Conservation (phyloP, 37 sponge, comb jelly and placozoan genomes). For the Ephydatia muelleri region DNA sequence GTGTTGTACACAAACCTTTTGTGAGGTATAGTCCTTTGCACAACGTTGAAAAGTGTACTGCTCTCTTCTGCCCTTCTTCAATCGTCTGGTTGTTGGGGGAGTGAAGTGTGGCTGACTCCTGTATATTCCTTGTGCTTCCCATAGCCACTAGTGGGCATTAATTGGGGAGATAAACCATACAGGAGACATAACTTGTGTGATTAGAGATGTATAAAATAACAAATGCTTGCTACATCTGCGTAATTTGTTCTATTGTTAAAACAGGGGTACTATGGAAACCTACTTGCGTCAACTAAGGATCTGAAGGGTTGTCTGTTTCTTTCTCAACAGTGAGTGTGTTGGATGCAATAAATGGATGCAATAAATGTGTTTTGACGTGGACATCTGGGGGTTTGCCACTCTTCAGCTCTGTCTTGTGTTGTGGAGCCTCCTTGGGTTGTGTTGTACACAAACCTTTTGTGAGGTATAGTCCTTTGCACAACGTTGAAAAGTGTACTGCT, state of each 20-base stretch:
- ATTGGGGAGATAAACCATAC: constrained; percentile 30
- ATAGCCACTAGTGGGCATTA: constrained; percentile 16
- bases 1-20: not conserved
- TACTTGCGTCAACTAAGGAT: too few relatives aligned
- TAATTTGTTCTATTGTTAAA: too few relatives aligned
- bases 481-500: too few relatives aligned
- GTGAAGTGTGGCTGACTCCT: constrained; percentile 12
- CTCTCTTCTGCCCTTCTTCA: not conserved
- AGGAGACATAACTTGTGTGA: not conserved
- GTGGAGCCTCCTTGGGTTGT: not conserved
- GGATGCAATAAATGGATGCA: too few relatives aligned
- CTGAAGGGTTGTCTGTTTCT: too few relatives aligned
- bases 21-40: not conserved
- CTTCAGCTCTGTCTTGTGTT: not conserved
- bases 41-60: too few relatives aligned
- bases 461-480: not conserved
- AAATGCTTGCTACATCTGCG: too few relatives aligned
- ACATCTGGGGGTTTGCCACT: not conserved
- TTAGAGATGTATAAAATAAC: too few relatives aligned
- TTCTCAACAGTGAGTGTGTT: too few relatives aligned
- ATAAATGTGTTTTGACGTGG: not conserved
- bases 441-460: not conserved
- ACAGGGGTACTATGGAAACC: too few relatives aligned
- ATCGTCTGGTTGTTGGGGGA: not conserved
- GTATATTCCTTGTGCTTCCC: constrained; percentile 62